These are phyloP conservation scores for Diorhabda carinulata DNA, from an alignment of 1,140 invertebrate species.

Conservation along the genomic window DNA sequence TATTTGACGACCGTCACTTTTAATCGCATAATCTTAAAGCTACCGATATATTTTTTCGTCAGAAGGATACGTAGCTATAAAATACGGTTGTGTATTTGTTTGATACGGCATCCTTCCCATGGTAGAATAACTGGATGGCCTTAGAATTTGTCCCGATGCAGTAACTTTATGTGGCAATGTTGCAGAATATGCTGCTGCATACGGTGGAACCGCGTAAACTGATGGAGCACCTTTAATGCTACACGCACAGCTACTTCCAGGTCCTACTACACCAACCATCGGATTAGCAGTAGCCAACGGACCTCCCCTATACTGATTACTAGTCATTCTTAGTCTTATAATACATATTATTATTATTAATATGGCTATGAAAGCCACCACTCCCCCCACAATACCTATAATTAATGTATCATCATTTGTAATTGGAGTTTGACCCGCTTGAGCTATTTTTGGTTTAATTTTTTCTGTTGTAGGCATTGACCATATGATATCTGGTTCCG, in stretches of 20 bases:
- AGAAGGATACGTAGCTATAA: constrained; percentile 39
- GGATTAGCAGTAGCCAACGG: constrained; percentile 58
- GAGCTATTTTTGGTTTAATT: constrained; percentile 50
- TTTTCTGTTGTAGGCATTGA: constrained; percentile 64
- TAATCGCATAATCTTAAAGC: constrained; percentile 14
- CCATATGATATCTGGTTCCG: constrained; percentile 81
- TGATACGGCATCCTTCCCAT: constrained; percentile 48
- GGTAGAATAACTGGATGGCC: constrained; percentile 49
- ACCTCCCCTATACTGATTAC: constrained; percentile 63
- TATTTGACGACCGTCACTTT: background rate
- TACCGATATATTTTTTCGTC: constrained; percentile 48
- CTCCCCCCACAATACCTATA: constrained; percentile 86
- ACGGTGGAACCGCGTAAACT: constrained; percentile 50
- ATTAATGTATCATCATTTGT: constrained; percentile 87
- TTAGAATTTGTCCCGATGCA: constrained; percentile 52
- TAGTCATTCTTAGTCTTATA: constrained; percentile 61
- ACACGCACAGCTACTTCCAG: constrained; percentile 50
- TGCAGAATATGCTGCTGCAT: constrained; percentile 53
- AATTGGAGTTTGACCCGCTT: constrained; percentile 56
- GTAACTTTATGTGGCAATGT: constrained; percentile 60
- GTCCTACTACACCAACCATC: constrained; percentile 47
- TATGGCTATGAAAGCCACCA: constrained; percentile 84
- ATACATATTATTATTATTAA: constrained; percentile 85
- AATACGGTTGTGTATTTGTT: constrained; percentile 43
- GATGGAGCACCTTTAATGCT: constrained; percentile 53